phyloP scores from a whole-genome alignment of 2,113 vertebrate species.

The Lasiurus cinereus region DNA sequence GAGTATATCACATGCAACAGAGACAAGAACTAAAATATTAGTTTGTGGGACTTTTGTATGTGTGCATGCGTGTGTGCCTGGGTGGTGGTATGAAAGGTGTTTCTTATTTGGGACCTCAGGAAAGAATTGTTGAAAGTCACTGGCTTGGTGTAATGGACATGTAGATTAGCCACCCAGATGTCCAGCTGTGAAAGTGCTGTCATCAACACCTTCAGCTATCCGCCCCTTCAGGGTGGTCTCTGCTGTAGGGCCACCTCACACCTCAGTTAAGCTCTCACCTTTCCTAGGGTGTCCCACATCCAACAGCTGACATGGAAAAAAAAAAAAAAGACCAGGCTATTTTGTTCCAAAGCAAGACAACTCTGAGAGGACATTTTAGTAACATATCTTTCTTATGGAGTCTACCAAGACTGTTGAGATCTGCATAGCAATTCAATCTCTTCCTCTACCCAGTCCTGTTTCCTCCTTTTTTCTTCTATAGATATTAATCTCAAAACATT shows the following conservation, averaged over 20 bases:
- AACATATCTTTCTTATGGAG: background rate
- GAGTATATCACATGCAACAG: background rate
- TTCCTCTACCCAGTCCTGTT: background rate
- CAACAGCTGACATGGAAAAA: background rate
- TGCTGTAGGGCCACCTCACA: background rate
- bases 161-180: background rate
- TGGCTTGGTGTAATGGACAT: background rate
- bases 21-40: conserved; percentile 22
- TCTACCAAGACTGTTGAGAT: background rate
- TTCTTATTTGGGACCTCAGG: background rate
- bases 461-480: background rate
- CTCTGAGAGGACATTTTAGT: background rate
- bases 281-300: background rate
- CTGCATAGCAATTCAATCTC: background rate
- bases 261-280: background rate
- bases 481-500: background rate
- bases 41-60: background rate
- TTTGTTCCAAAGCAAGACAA: conserved; percentile 24
- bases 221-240: background rate
- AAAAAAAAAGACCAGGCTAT: background rate
- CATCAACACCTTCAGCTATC: background rate
- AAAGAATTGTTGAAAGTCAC: background rate
- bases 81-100: background rate
- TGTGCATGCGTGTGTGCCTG: background rate
- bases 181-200: background rate